These are phyloP conservation scores for Chrysogorgia sp. DNA, from an alignment of 92 coral and sea anemone species.

Conservation along the genomic window DNA sequence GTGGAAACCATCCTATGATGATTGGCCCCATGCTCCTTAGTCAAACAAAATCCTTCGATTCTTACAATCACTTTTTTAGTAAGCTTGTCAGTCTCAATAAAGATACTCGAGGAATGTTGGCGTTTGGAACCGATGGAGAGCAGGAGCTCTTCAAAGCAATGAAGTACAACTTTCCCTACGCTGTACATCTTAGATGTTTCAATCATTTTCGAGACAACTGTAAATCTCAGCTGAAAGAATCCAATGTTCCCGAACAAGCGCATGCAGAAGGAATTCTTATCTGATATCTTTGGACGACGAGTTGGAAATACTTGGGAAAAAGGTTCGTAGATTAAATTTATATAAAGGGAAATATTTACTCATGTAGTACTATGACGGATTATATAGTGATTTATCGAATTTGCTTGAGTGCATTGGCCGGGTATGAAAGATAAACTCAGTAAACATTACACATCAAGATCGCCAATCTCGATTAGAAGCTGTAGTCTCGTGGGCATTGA, in stretches of 20 bases:
- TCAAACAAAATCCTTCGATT: slow-evolving; percentile 61
- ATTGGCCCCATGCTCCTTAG: slow-evolving; percentile 60
- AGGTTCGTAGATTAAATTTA: background rate
- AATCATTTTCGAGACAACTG: slow-evolving; percentile 62
- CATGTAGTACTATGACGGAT: too few relatives aligned
- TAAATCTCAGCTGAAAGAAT: slow-evolving; percentile 46
- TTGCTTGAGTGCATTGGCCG: too few relatives aligned
- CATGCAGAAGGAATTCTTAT: slow-evolving; percentile 50
- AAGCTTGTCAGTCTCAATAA: slow-evolving; percentile 54
- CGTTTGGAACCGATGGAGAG: slow-evolving; percentile 69
- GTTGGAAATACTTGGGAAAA: slow-evolving; percentile 28
- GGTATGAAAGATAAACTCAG: too few relatives aligned
- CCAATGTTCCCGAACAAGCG: slow-evolving; percentile 41
- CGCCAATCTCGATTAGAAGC: too few relatives aligned
- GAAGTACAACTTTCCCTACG: slow-evolving; percentile 57
- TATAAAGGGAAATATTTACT: too few relatives aligned
- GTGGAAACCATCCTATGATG: slow-evolving; percentile 62
- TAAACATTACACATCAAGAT: too few relatives aligned
- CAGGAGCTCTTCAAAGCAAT: slow-evolving; percentile 62
- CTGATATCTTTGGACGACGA: slow-evolving; percentile 12
- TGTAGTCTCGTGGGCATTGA: too few relatives aligned
- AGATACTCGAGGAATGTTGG: slow-evolving; percentile 50
- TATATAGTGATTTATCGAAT: too few relatives aligned
- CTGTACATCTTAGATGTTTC: slow-evolving; percentile 65
- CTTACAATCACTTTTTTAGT: slow-evolving; percentile 62